A percentile compares a stretch with the other conserved stretches of the same genome.
Conservation (phyloP, 2,888 invertebrate genomes). For the Hirtodrosophila cameraria region DNA sequence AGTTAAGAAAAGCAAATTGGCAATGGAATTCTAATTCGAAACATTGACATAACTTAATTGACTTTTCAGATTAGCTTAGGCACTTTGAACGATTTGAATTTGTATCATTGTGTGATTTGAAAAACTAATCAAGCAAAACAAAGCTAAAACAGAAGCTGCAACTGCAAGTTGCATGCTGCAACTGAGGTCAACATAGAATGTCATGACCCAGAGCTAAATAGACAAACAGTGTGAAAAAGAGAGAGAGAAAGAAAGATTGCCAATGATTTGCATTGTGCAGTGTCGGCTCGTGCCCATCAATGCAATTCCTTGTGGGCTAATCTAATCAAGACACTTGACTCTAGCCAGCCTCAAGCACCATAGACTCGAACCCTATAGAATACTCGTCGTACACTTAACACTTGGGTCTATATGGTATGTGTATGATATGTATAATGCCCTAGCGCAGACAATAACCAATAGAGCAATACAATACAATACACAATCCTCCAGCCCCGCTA, state of each 20-base stretch:
- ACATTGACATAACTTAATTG: neutral
- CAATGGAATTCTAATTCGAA: too few relatives aligned
- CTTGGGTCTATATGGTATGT: slow-evolving; percentile 11
- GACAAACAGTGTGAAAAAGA: neutral
- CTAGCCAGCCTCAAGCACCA: slow-evolving; percentile 30
- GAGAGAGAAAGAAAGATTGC: slow-evolving; percentile 15
- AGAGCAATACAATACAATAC: slow-evolving; percentile 34
- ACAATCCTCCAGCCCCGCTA: slow-evolving; percentile 2
- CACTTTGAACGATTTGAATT: neutral
- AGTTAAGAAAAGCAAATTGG: too few relatives aligned
- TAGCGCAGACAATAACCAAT: slow-evolving; percentile 50
- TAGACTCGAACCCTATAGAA: slow-evolving; percentile 40
- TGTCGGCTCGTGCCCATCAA: slow-evolving; percentile 53
- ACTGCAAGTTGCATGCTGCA: too few relatives aligned
- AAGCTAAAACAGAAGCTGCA: slow-evolving; percentile 4
- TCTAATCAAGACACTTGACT: slow-evolving; percentile 66
- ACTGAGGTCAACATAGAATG: slow-evolving; percentile 9
- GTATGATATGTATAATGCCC: too few relatives aligned
- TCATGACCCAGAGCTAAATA: slow-evolving; percentile 8
- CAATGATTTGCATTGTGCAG: slow-evolving; percentile 26
- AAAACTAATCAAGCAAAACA: slow-evolving; percentile 41
- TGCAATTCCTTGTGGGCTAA: slow-evolving; percentile 46
- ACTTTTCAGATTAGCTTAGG: neutral
- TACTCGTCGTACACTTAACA: too few relatives aligned
- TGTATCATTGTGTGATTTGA: neutral